Evolutionary conservation across 2,113 vertebrate species (phyloP).

Genomic region (Ptilonorhynchus violaceus): DNA sequence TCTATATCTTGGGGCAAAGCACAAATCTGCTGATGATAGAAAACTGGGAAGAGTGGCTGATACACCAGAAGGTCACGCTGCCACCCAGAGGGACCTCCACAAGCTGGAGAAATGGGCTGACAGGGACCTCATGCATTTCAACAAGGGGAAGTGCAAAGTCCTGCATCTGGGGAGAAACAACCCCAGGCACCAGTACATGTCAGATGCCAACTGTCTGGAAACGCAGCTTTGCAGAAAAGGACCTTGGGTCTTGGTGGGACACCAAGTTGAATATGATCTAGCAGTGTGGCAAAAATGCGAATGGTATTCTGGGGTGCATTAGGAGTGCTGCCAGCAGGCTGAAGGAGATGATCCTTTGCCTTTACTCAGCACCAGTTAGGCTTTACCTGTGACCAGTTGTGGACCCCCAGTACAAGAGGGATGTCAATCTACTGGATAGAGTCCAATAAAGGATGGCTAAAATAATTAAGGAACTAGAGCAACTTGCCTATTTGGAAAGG

Average conservation of each 20-base stretch:
- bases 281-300: neutral
- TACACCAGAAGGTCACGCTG: fast-evolving
- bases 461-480: neutral
- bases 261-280: neutral
- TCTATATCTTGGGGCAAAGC: neutral
- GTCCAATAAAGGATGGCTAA: neutral
- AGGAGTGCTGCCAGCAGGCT: neutral
- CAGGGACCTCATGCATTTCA: neutral
- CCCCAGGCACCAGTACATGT: neutral
- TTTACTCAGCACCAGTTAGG: neutral
- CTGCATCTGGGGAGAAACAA: neutral
- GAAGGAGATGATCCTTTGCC: neutral
- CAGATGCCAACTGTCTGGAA: neutral
- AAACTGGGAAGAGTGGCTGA: neutral
- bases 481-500: neutral
- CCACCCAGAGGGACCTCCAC: neutral
- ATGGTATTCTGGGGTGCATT: neutral
- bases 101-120: neutral
- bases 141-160: neutral
- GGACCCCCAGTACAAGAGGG: neutral
- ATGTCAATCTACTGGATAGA: neutral
- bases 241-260: neutral
- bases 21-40: neutral
- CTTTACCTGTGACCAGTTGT: neutral
- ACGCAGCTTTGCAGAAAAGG: neutral